Evolutionary conservation across 1,140 invertebrate species (phyloP), one percentile per base, ranked within the genome.

Genomic region (Ceratina australensis): DNA sequence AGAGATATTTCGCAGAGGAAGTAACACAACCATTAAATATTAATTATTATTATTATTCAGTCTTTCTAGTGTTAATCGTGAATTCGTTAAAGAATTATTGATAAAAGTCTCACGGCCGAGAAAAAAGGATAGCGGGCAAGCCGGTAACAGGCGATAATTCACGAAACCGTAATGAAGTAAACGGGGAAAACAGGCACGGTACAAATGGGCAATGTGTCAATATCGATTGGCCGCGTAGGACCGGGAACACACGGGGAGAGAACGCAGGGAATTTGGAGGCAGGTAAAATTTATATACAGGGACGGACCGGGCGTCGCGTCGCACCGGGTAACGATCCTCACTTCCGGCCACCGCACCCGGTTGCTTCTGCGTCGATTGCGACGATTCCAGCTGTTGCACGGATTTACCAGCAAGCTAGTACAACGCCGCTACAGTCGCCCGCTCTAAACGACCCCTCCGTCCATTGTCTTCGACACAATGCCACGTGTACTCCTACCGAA

Each of bases 301-400:
- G n/a, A 42, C 18, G 54, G 72, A 54, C 63, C 3, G 5, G 52
- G 52, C 16, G 52, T 54, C n/a, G 52, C 16, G 52, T 54, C 57
- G 52, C 47, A 22, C 16, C 49, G 65, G 16, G 68, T 79, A 81
- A 81, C 80, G 63, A 81, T 28, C 59, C 57, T 63, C 63, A 16
- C 77, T 72, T 81, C 79, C 74, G 64, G 78, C 50, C 50, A 22
- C 28, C 26, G 28, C 12, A 47, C 68, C 33, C 33, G 33, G 33
- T 42, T 42, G 26, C 3, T 63, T 72, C 50, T 26, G 20, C 68
- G 22, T 56, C 47, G 57, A 42, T 63, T 20, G 18, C 68, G 49
- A 66, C 60, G 61, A 66, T 72, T 79, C 74, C 79, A 78, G 79
- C 76, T 81, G 79, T 78, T 79, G 75, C 77, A 22, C 50, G 49